phyloP scores from a whole-genome alignment of 1,140 invertebrate genomes.

The Meloidogyne exigua region DNA sequence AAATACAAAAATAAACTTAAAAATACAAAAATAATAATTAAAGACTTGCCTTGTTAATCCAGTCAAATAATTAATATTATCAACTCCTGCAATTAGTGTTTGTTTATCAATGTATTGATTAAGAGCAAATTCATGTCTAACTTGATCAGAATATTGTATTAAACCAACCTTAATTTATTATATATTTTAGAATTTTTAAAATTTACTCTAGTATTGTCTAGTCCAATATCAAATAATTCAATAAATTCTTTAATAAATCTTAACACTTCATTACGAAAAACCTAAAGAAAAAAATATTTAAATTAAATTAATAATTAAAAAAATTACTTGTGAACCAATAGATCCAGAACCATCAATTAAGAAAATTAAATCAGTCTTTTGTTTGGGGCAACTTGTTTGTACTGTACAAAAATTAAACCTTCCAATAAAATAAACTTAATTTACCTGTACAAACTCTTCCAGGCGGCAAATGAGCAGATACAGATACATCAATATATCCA shows the following conservation, averaged over 20 bases:
- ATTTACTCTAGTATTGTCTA: constrained; percentile 54
- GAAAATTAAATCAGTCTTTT: constrained; percentile 49
- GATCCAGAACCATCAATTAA: constrained; percentile 62
- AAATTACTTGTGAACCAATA: constrained; percentile 59
- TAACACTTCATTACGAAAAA: constrained; percentile 38
- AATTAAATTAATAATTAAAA: neutral
- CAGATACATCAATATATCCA: constrained; percentile 64
- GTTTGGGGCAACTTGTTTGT: constrained; percentile 25
- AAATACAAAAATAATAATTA: neutral
- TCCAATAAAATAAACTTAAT: constrained; percentile 29
- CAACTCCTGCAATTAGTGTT: constrained; percentile 52
- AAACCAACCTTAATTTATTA: constrained; percentile 48
- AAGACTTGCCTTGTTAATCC: constrained; percentile 49
- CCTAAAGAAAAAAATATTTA: neutral
- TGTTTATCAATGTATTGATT: constrained; percentile 55
- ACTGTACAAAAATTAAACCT: constrained; percentile 9
- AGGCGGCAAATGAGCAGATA: constrained; percentile 57
- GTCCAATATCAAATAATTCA: constrained; percentile 62
- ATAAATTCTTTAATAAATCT: constrained; percentile 60
- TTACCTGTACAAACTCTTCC: constrained; percentile 60
- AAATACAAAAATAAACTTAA: neutral
- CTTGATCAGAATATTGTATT: constrained; percentile 64
- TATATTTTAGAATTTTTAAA: neutral
- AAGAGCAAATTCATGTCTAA: constrained; percentile 50
- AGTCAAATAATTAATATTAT: constrained; percentile 58